These are phyloP conservation scores for Listrodromus nycthemerus DNA, from an alignment of 2,888 invertebrate genomes.

Conservation along the genomic window DNA sequence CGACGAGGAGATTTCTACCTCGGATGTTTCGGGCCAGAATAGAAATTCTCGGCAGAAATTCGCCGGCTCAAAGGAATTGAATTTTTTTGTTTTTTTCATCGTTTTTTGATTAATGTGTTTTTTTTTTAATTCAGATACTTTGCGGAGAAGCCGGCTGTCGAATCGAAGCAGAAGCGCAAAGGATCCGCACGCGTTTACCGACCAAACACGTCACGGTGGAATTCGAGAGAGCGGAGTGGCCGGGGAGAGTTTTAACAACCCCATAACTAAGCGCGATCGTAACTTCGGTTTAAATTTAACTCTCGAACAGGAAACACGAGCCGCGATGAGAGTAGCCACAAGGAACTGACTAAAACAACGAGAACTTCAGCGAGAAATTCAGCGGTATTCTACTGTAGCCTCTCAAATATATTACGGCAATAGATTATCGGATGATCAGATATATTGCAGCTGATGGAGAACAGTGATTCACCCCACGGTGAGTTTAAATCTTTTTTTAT, in stretches of 20 bases:
- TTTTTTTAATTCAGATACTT: background rate
- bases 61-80: background rate
- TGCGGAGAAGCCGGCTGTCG: background rate
- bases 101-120: background rate
- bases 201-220: background rate
- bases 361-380: background rate
- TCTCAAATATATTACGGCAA: background rate
- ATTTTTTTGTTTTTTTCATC: background rate
- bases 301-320: constrained; percentile 35
- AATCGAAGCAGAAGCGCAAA: constrained; percentile 2
- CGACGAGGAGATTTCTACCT: background rate
- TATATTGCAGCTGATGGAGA: background rate
- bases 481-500: background rate
- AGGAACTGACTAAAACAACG: constrained; percentile 2
- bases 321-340: constrained; percentile 18
- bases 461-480: background rate
- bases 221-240: background rate
- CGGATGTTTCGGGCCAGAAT: no score
- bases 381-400: background rate
- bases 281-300: constrained; percentile 67
- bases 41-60: background rate
- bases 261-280: constrained; percentile 67
- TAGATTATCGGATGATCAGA: background rate
- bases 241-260: constrained; percentile 62
- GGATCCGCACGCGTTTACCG: constrained; percentile 1